phyloP scores from a whole-genome alignment of 2,113 vertebrate genomes.

The Grammomys surdaster region DNA sequence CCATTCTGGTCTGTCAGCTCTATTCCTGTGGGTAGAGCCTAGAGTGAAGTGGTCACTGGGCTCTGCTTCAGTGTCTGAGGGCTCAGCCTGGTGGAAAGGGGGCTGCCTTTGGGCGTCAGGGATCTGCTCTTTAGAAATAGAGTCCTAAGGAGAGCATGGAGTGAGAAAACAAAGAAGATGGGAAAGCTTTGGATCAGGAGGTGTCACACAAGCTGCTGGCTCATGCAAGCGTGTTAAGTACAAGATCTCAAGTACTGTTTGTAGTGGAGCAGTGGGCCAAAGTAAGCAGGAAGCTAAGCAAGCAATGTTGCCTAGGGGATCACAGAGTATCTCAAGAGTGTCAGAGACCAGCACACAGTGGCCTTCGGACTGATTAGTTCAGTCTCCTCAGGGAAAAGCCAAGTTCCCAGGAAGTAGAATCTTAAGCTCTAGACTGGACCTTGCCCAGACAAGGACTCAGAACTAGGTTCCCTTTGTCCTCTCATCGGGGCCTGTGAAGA shows the following conservation, averaged over 20 bases:
- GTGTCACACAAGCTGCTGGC: not conserved
- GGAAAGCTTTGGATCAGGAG: not conserved
- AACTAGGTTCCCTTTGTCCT: not conserved
- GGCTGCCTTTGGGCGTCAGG: slow-evolving; percentile 53
- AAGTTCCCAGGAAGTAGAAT: not conserved
- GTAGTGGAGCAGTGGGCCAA: not conserved
- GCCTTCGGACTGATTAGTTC: not conserved
- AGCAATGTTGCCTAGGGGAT: not conserved
- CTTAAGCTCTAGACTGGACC: not conserved
- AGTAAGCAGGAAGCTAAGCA: not conserved
- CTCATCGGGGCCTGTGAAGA: not conserved
- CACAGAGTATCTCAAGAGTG: not conserved
- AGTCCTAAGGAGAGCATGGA: not conserved
- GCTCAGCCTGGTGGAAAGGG: not conserved
- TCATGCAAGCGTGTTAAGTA: not conserved
- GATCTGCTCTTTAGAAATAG: not conserved
- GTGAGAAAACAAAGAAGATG: not conserved
- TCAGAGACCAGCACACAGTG: not conserved
- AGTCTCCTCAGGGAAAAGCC: not conserved
- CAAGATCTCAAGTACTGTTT: too few species aligned
- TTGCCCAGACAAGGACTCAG: not conserved
- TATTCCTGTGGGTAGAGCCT: slow-evolving; percentile 68
- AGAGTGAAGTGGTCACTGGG: slow-evolving; percentile 42
- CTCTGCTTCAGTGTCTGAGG: slow-evolving; percentile 58
- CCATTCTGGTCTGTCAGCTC: slow-evolving; percentile 80